Evolutionary conservation across 2,113 vertebrate species (phyloP).

Genomic region (Pogona vitticeps): DNA sequence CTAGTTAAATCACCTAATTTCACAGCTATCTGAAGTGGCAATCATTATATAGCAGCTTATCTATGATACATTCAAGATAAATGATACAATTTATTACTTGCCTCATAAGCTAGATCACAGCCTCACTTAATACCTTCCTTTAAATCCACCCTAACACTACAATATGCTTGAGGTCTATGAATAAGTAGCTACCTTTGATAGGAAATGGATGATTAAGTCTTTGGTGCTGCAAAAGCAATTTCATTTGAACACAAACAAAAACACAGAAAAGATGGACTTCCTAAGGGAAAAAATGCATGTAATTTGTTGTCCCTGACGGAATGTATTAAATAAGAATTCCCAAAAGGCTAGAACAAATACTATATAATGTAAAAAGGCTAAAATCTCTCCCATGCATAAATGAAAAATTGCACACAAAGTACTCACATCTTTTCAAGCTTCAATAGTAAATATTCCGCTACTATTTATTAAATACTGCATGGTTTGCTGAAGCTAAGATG

Average conservation of each 20-base stretch:
- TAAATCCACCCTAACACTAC: constrained; percentile 90
- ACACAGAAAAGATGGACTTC: constrained; percentile 77
- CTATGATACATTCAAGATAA: constrained; percentile 99
- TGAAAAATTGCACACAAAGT: constrained; percentile 99
- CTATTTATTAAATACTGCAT: constrained; percentile 98
- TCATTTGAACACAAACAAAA: constrained; percentile 86
- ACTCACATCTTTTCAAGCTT: constrained; percentile 98
- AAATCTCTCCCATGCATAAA: constrained; percentile 98
- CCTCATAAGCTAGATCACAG: constrained; percentile 95
- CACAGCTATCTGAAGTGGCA: constrained; percentile 99
- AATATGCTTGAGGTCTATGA: constrained; percentile 96
- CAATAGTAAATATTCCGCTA: constrained; percentile 96
- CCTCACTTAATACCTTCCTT: constrained; percentile 88
- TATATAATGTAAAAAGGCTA: constrained; percentile 89
- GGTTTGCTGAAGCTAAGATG: constrained; percentile 94
- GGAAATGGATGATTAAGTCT: constrained; percentile 99
- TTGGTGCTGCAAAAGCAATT: constrained; percentile 99
- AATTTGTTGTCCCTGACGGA: constrained; percentile 97
- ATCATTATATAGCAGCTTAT: constrained; percentile 99
- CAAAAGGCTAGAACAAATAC: constrained; percentile 90
- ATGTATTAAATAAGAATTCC: constrained; percentile 99
- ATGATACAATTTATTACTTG: constrained; percentile 99
- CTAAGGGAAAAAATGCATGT: constrained; percentile 80
- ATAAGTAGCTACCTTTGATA: constrained; percentile 98
- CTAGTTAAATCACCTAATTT: constrained; percentile 98